Percentiles rank a stretch among this genome's conserved stretches.
phyloP scores from a whole-genome alignment of 1,140 invertebrate genomes.

The Acromyrmex echinatior region DNA sequence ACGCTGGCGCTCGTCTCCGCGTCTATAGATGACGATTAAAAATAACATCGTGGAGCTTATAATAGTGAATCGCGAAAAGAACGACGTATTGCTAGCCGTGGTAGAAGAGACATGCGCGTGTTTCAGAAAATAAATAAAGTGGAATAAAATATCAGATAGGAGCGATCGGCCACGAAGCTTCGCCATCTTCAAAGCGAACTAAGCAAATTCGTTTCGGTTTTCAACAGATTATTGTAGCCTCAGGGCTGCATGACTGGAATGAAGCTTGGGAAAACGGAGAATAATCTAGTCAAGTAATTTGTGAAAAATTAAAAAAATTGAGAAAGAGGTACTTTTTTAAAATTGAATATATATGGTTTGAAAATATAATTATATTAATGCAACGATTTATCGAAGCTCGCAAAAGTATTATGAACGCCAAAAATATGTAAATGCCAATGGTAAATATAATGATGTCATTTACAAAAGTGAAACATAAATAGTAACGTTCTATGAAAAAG shows the following conservation, averaged over 20 bases:
- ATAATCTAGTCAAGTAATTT: background rate
- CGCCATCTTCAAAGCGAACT: background rate
- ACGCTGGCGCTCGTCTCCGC: background rate
- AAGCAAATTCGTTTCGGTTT: slow-evolving; percentile 3
- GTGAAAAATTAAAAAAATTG: background rate
- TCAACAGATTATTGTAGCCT: slow-evolving; percentile 12
- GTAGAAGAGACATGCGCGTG: background rate
- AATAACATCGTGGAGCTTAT: slow-evolving; percentile 36
- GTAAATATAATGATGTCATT: background rate
- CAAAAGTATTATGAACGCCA: background rate
- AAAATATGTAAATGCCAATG: background rate
- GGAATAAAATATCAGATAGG: background rate
- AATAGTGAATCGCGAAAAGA: slow-evolving; percentile 19
- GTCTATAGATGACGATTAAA: slow-evolving; percentile 46
- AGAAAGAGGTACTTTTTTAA: background rate
- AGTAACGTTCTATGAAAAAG: background rate
- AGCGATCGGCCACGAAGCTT: background rate
- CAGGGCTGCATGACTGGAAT: background rate
- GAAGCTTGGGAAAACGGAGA: background rate
- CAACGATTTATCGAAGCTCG: background rate
- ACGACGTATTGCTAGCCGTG: background rate
- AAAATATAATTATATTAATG: background rate
- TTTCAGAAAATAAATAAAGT: background rate
- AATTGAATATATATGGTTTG: background rate
- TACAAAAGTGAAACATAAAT: background rate